Evolutionary conservation across 2,797 vertebrate species (phyloP).

Genomic region (Mus minutoides): DNA sequence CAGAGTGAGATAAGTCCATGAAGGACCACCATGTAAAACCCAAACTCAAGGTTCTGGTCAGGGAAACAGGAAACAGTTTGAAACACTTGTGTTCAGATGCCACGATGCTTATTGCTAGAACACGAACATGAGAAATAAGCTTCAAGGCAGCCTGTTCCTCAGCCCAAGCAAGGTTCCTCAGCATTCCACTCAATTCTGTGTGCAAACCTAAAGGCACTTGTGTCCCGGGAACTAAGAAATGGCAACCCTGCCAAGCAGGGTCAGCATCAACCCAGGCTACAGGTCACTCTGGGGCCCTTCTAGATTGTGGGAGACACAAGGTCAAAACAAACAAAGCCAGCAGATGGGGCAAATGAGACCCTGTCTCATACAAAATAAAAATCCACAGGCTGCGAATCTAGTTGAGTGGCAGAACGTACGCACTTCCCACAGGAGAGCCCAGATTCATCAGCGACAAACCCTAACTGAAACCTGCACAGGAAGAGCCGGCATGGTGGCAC

Average conservation of each 20-base stretch:
- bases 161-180: not conserved
- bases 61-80: not conserved
- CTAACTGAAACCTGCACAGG: not conserved
- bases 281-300: not conserved
- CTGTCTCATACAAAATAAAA: not conserved
- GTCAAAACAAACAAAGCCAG: not conserved
- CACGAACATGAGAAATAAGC: not conserved
- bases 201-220: not conserved
- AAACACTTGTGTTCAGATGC: not conserved
- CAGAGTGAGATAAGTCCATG: not conserved
- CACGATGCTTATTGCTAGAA: not conserved
- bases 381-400: not conserved
- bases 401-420: not conserved
- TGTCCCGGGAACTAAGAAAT: not conserved
- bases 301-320: not conserved
- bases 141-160: not conserved
- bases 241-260: not conserved
- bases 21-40: no score
- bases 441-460: no score
- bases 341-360: not conserved
- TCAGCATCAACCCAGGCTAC: not conserved
- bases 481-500: not conserved
- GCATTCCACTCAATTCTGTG: not conserved
- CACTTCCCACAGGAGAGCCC: not conserved
- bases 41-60: not conserved